phyloP scores from a whole-genome alignment of 2,113 vertebrate genomes.

The Nycticebus coucang region DNA sequence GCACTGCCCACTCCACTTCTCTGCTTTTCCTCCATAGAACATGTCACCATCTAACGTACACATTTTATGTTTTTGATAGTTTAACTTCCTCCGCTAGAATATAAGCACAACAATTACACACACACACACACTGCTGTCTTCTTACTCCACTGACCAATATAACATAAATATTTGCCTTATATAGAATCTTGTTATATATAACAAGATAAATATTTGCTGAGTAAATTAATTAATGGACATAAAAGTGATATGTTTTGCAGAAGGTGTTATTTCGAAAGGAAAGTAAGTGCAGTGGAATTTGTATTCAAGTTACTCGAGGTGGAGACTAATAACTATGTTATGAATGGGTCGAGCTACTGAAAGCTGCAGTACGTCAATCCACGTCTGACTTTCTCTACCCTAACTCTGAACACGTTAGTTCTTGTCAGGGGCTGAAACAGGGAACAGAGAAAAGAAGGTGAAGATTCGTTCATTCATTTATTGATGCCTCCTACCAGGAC shows the following conservation, averaged over 20 bases:
- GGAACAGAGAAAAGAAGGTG: neutral
- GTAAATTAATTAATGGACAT: neutral
- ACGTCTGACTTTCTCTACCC: neutral
- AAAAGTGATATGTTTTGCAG: neutral
- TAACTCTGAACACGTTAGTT: neutral
- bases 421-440: neutral
- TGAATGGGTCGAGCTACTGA: neutral
- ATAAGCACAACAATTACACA: neutral
- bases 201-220: neutral
- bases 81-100: neutral
- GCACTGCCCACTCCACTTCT: neutral
- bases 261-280: neutral
- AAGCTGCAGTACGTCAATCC: neutral
- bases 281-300: constrained; percentile 3
- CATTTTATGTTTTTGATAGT: neutral
- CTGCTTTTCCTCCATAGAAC: neutral
- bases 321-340: neutral
- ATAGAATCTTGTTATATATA: too few relatives aligned
- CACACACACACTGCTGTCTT: neutral
- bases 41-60: neutral
- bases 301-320: neutral
- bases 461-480: neutral
- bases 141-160: neutral
- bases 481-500: neutral
- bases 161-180: neutral